Evolutionary conservation across 1,140 invertebrate genomes (phyloP).

Genomic region (Pseudobourletiella spinata): DNA sequence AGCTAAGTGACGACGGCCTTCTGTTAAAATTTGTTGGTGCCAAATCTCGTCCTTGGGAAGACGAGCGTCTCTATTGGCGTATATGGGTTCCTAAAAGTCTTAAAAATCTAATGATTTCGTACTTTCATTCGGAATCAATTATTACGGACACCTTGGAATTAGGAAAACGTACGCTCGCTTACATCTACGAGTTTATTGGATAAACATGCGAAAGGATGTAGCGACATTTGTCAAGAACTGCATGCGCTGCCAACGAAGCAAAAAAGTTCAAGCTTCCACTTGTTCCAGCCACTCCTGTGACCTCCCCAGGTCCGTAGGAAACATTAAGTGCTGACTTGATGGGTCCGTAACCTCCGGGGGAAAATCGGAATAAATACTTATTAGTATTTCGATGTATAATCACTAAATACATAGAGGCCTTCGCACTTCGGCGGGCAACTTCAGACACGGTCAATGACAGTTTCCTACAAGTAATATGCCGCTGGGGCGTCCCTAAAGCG

Average conservation of each 20-base stretch:
- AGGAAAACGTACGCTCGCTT: conserved; percentile 9
- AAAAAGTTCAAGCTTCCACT: not conserved
- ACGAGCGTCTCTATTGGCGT: conserved; percentile 5
- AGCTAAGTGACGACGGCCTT: not conserved
- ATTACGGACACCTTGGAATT: conserved; percentile 9
- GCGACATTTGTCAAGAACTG: conserved; percentile 8
- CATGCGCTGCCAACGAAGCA: not conserved
- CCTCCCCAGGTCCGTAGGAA: not conserved
- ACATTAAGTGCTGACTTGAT: not conserved
- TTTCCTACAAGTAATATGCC: conserved; percentile 1
- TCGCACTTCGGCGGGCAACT: conserved; percentile 41
- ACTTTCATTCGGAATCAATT: conserved; percentile 8
- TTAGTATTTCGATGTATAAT: not conserved
- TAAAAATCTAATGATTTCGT: not conserved
- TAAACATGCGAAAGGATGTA: conserved; percentile 5
- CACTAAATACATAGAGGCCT: conserved; percentile 41
- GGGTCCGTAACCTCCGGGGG: conserved; percentile 2
- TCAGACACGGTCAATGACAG: not conserved
- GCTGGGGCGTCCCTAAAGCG: conserved; percentile 7
- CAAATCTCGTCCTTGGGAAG: conserved; percentile 15
- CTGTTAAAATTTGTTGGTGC: not conserved
- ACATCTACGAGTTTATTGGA: conserved; percentile 8
- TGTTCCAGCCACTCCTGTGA: not conserved
- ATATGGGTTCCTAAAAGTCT: conserved; percentile 7
- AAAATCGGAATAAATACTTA: not conserved